Conservation (phyloP, 2,797 vertebrate species). For the Gymnoscopelus braueri region DNA sequence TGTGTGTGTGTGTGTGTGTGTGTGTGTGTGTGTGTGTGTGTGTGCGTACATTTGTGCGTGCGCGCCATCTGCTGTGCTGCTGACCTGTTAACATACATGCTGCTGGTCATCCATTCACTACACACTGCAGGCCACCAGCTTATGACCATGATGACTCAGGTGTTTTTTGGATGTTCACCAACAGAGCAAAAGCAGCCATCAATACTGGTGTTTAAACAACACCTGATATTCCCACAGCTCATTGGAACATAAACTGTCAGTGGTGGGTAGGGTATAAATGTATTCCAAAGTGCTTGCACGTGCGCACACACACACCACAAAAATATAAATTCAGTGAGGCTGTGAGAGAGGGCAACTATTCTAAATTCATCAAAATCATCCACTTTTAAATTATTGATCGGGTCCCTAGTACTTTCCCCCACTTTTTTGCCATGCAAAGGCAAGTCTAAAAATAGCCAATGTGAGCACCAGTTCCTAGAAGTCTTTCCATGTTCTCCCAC, state of each 20-base stretch:
- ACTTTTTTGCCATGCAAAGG: conserved; percentile 55
- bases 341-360: conserved; percentile 49
- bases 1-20: conserved; percentile 13
- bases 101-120: conserved; percentile 39
- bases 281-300: neutral
- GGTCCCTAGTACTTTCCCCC: conserved; percentile 54
- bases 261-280: conserved; percentile 49
- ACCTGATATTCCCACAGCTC: conserved; percentile 49
- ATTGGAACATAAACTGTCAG: conserved; percentile 31
- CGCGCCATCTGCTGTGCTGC: conserved; percentile 64
- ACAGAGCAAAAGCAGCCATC: conserved; percentile 30
- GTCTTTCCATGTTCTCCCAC: conserved; percentile 68
- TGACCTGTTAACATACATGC: conserved; percentile 21
- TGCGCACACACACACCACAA: conserved; percentile 6
- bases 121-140: conserved; percentile 30
- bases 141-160: conserved; percentile 22
- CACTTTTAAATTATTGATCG: conserved; percentile 77
- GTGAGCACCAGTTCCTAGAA: conserved; percentile 67
- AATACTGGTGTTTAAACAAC: conserved; percentile 41
- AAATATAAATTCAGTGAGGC: conserved; percentile 38
- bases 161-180: conserved; percentile 17
- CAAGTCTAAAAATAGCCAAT: conserved; percentile 71
- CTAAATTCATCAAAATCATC: conserved; percentile 69
- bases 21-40: too few relatives aligned
- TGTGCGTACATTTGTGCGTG: neutral